phyloP scores from a whole-genome alignment of 2,888 invertebrate species.

The Sphaeridia pumilis region DNA sequence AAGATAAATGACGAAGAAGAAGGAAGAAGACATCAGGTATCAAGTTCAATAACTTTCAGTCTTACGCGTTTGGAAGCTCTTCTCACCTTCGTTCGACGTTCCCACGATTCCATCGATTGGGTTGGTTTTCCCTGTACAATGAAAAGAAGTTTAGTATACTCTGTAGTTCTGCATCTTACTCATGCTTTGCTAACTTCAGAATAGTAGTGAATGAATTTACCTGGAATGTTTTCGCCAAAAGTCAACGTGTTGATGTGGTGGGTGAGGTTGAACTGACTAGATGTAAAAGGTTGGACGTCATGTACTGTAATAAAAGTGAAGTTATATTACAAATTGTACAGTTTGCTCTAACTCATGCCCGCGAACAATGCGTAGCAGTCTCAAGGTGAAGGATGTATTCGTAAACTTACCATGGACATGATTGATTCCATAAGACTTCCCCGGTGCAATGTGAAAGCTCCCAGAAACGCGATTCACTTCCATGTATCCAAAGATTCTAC shows the following conservation, averaged over 20 bases:
- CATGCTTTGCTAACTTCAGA: no score
- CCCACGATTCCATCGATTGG: constrained; percentile 72
- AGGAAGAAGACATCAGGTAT: no score
- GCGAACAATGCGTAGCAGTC: no score
- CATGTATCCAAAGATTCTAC: constrained; percentile 50
- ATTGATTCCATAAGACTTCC: constrained; percentile 85
- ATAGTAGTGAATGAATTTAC: no score
- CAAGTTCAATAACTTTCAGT: no score
- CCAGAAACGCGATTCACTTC: constrained; percentile 55
- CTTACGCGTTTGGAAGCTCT: no score
- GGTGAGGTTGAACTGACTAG: constrained; percentile 75
- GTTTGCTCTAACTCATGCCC: no score
- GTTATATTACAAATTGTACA: no score
- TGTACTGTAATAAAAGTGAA: constrained; percentile 59
- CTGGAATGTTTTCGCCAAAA: constrained; percentile 78
- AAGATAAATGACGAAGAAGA: no score
- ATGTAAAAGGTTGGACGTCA: constrained; percentile 81
- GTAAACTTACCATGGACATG: constrained; percentile 77
- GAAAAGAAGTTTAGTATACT: constrained; percentile 19
- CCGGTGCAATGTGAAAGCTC: constrained; percentile 95
- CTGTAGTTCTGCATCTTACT: no score
- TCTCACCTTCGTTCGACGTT: constrained; percentile 59
- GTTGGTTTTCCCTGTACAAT: constrained; percentile 69
- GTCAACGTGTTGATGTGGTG: constrained; percentile 81
- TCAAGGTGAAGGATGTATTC: no score